Percentiles rank a stretch among this genome's conserved stretches.
Evolutionary conservation across 2,797 vertebrate species (phyloP).

Genomic region (Microcaecilia unicolor): DNA sequence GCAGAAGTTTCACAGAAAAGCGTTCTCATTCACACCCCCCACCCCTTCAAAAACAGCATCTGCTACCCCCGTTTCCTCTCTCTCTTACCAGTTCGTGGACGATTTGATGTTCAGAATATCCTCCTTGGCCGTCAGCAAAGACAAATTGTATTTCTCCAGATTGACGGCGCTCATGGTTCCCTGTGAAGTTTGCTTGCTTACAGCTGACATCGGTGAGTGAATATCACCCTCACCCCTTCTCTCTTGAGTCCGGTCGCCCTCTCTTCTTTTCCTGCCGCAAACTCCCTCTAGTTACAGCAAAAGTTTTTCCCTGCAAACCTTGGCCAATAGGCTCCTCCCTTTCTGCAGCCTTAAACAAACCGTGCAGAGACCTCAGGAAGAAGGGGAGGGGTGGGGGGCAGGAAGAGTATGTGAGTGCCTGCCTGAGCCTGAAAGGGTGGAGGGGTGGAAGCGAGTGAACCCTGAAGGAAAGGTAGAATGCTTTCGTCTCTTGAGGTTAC

Average conservation of each 20-base stretch:
- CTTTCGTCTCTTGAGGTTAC: too few relatives aligned
- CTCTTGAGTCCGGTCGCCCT: too few relatives aligned
- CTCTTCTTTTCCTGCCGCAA: too few relatives aligned
- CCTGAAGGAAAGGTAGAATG: too few relatives aligned
- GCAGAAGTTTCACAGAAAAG: too few relatives aligned
- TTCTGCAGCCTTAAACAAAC: neutral
- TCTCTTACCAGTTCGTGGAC: constrained; percentile 72
- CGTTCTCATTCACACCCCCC: neutral
- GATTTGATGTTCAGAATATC: constrained; percentile 69
- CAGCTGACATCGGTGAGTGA: too few relatives aligned
- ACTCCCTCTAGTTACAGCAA: neutral
- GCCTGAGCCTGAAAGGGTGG: too few relatives aligned
- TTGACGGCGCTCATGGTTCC: constrained; percentile 49
- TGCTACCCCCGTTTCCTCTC: neutral
- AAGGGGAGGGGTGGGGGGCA: neutral
- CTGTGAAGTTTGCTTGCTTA: constrained; percentile 31
- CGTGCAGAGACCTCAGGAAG: neutral
- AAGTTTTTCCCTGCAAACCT: neutral
- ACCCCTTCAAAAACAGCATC: too few relatives aligned
- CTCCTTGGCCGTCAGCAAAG: constrained; percentile 71
- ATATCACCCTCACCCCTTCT: too few relatives aligned
- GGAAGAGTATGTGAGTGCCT: too few relatives aligned
- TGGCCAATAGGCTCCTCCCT: neutral
- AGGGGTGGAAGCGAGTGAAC: too few relatives aligned
- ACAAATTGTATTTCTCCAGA: constrained; percentile 73